These are phyloP conservation scores for Drosophila quinaria DNA, from an alignment of 2,888 invertebrate species.

Conservation along the genomic window DNA sequence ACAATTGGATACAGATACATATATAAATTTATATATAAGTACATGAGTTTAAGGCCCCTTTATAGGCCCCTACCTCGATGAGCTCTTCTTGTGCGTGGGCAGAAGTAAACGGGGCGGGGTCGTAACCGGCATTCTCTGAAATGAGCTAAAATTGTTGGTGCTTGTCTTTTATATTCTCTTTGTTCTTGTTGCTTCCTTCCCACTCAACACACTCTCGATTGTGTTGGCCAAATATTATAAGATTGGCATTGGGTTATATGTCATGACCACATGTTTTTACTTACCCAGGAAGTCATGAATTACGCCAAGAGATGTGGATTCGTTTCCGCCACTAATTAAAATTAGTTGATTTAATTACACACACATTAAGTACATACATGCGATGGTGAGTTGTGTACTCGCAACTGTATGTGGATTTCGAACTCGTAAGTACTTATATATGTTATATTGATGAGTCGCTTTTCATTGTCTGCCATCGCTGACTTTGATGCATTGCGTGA, in stretches of 20 bases:
- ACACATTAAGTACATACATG: slow-evolving; percentile 26
- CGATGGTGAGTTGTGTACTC: neutral
- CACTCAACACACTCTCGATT: slow-evolving; percentile 15
- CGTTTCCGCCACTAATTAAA: slow-evolving; percentile 63
- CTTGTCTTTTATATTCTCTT: neutral
- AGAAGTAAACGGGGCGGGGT: slow-evolving; percentile 35
- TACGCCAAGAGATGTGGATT: slow-evolving; percentile 13
- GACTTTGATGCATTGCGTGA: slow-evolving; percentile 14
- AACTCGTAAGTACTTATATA: neutral
- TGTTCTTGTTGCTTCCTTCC: slow-evolving; percentile 18
- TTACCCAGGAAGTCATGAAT: slow-evolving; percentile 25
- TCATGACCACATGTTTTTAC: slow-evolving; percentile 35
- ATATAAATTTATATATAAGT: neutral
- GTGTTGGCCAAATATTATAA: slow-evolving; percentile 26
- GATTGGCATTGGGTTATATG: slow-evolving; percentile 35
- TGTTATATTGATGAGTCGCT: slow-evolving; percentile 17
- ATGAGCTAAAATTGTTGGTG: slow-evolving; percentile 27
- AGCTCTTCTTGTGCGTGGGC: slow-evolving; percentile 42
- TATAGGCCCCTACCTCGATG: slow-evolving; percentile 1
- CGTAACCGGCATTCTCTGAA: slow-evolving; percentile 21
- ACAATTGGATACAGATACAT: slow-evolving; percentile 64
- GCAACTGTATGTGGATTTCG: neutral
- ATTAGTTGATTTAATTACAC: slow-evolving; percentile 68
- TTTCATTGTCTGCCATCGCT: neutral
- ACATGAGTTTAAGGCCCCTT: neutral